Conservation (phyloP, 2,888 invertebrate species). For the Epicampocera succincta region DNA sequence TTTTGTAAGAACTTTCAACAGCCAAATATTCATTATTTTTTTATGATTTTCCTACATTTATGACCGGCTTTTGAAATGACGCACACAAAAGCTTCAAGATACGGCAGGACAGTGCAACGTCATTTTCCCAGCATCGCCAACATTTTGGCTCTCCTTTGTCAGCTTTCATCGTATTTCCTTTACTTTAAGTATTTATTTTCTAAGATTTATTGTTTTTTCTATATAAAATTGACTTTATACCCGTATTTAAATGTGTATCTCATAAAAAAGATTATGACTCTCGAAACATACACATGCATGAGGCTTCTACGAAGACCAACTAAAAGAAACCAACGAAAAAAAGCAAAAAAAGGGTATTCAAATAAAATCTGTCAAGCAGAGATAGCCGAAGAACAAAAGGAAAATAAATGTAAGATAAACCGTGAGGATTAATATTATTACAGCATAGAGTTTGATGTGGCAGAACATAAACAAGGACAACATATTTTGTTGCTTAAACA, state of each 20-base stretch:
- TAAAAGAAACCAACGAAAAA: too few species aligned
- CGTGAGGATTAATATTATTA: conserved; percentile 6
- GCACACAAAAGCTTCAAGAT: neutral
- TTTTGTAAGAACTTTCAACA: conserved; percentile 4
- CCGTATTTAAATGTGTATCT: conserved; percentile 19
- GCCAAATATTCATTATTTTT: conserved; percentile 29
- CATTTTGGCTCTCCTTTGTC: neutral
- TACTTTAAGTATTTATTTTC: neutral
- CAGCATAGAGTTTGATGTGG: conserved; percentile 12
- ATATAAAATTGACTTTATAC: neutral
- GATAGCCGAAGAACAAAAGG: conserved; percentile 14
- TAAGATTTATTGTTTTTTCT: conserved; percentile 11
- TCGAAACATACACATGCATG: conserved; percentile 14
- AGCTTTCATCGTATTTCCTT: too few species aligned
- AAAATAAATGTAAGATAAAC: conserved; percentile 6
- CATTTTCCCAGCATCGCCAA: neutral
- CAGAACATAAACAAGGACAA: neutral
- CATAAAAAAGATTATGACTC: conserved; percentile 38
- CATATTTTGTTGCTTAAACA: conserved; percentile 20
- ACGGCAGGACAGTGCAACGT: neutral
- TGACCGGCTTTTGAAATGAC: conserved; percentile 2
- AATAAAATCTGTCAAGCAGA: conserved; percentile 41
- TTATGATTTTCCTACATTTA: conserved; percentile 23
- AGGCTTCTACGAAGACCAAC: neutral
- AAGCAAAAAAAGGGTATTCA: neutral